These are phyloP conservation scores for Coelinius sp. DNA, from an alignment of 2,888 invertebrate genomes.

Conservation along the genomic window DNA sequence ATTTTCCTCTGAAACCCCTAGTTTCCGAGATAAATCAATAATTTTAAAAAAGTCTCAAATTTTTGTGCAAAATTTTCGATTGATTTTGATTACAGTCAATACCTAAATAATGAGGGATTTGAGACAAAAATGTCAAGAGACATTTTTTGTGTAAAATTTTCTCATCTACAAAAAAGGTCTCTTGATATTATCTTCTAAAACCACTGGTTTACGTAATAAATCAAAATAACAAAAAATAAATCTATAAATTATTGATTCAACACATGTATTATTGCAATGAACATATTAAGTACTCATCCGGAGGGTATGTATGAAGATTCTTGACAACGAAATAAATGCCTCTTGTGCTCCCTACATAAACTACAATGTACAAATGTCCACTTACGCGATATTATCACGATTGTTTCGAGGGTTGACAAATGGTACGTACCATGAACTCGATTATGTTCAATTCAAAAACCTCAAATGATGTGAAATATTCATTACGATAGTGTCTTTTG, in stretches of 20 bases:
- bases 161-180: too few species aligned
- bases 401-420: constrained; percentile 33
- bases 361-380: constrained; percentile 37
- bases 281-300: constrained; percentile 1
- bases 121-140: too few species aligned
- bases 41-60: too few species aligned
- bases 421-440: background rate
- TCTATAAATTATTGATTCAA: background rate
- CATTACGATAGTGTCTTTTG: constrained; percentile 37
- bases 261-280: background rate
- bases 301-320: constrained; percentile 30
- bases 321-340: constrained; percentile 41
- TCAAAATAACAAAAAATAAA: background rate
- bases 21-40: too few species aligned
- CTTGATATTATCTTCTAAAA: too few species aligned
- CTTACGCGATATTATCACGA: constrained; percentile 30
- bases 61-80: too few species aligned
- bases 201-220: too few species aligned
- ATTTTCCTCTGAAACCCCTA: too few species aligned
- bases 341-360: background rate
- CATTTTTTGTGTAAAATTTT: too few species aligned
- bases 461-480: background rate
- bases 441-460: constrained; percentile 13
- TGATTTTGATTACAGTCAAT: too few species aligned
- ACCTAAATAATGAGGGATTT: too few species aligned